phyloP scores from a whole-genome alignment of 2,797 vertebrate species.

The Epinephelus malabaricus region DNA sequence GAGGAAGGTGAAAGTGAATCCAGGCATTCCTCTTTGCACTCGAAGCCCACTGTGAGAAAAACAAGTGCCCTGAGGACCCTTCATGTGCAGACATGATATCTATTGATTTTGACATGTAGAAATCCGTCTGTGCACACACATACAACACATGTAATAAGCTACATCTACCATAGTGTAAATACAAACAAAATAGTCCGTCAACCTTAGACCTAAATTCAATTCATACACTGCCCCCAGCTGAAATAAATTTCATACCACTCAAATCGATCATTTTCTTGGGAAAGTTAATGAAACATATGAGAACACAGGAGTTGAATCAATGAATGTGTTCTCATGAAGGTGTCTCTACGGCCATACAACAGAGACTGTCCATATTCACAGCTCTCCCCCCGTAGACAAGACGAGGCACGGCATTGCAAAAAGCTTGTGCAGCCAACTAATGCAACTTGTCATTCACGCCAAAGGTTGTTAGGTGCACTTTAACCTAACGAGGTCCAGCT shows the following conservation, averaged over 20 bases:
- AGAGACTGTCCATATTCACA: slow-evolving; percentile 46
- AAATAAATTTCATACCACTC: slow-evolving; percentile 54
- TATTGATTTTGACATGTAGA: slow-evolving; percentile 48
- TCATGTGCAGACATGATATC: slow-evolving; percentile 40
- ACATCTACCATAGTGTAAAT: slow-evolving; percentile 35
- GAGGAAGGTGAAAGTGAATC: slow-evolving; percentile 28
- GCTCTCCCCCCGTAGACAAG: slow-evolving; percentile 27
- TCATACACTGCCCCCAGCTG: slow-evolving; percentile 55
- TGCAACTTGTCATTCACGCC: slow-evolving; percentile 30
- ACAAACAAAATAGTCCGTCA: slow-evolving; percentile 63
- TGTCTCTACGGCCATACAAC: slow-evolving; percentile 39
- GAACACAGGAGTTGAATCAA: slow-evolving; percentile 67
- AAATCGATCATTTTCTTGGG: slow-evolving; percentile 72
- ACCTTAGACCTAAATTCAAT: slow-evolving; percentile 61
- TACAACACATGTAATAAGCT: slow-evolving; percentile 36
- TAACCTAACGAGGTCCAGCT: slow-evolving; percentile 18
- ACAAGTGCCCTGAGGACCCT: slow-evolving; percentile 27
- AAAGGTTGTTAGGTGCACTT: slow-evolving; percentile 36
- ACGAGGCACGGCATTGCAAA: background rate
- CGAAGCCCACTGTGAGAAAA: slow-evolving; percentile 26
- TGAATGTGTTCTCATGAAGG: slow-evolving; percentile 47
- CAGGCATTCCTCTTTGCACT: slow-evolving; percentile 8
- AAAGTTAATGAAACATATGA: slow-evolving; percentile 77
- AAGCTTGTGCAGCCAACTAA: slow-evolving; percentile 13
- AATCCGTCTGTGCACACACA: slow-evolving; percentile 27